These are phyloP conservation scores for Leptoclinus maculatus DNA, from an alignment of 2,797 vertebrate species.

Conservation along the genomic window DNA sequence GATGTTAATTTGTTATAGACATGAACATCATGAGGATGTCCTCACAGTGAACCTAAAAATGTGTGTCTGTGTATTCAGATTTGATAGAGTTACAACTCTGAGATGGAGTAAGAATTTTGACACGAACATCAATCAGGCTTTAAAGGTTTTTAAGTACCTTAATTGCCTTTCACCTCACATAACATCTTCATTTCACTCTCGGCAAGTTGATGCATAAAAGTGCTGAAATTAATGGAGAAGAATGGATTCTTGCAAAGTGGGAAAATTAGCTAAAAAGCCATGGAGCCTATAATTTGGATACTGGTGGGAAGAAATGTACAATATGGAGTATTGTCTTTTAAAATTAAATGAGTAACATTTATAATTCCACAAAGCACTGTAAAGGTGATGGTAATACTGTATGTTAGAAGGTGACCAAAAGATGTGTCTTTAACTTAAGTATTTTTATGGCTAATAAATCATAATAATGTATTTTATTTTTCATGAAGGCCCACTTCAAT, in stretches of 20 bases:
- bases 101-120: not conserved
- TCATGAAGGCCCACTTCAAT: conserved; percentile 21
- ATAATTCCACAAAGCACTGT: not conserved
- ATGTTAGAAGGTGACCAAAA: not conserved
- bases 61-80: not conserved
- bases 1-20: not conserved
- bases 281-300: not conserved
- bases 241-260: not conserved
- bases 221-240: not conserved
- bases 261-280: not conserved
- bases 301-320: not conserved
- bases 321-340: not conserved
- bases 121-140: fast-evolving
- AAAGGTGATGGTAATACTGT: not conserved
- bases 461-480: not conserved
- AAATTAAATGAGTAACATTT: conserved; percentile 2
- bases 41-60: not conserved
- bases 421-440: not conserved
- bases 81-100: not conserved
- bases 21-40: not conserved
- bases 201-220: not conserved
- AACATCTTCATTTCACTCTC: not conserved
- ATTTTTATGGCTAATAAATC: conserved; percentile 18
- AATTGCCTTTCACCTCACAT: not conserved
- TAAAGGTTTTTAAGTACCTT: not conserved